A percentile compares a stretch with the other conserved stretches of the same genome.
Conservation (phyloP, 2,113 vertebrate genomes). For the Phodopus roborovskii region DNA sequence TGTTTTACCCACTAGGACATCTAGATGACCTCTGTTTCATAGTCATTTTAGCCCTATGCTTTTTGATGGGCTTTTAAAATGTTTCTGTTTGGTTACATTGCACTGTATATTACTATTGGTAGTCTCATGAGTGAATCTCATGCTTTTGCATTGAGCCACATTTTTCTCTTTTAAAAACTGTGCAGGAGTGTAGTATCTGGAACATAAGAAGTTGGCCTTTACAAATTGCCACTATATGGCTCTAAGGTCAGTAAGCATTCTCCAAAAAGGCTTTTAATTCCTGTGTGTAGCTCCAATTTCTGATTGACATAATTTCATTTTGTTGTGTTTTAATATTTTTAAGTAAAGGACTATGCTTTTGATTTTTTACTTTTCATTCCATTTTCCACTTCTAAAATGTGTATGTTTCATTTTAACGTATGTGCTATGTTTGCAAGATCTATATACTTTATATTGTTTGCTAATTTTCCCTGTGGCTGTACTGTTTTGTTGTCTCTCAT, state of each 20-base stretch:
- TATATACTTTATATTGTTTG: not conserved
- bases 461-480: not conserved
- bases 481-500: not conserved
- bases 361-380: not conserved
- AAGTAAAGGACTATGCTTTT: not conserved
- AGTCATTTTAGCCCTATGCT: not conserved
- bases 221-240: no score
- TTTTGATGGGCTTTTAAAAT: not conserved
- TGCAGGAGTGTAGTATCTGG: not conserved
- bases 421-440: not conserved
- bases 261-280: not conserved
- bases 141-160: not conserved
- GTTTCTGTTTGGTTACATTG: not conserved
- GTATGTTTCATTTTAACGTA: not conserved
- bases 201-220: not conserved
- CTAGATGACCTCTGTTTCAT: not conserved
- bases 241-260: no score
- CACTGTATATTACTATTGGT: not conserved
- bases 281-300: not conserved
- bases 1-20: not conserved
- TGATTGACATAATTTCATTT: not conserved
- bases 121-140: not conserved
- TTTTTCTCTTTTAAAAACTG: not conserved
- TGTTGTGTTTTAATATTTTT: not conserved
- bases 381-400: not conserved